phyloP scores from a whole-genome alignment of 2,113 vertebrate genomes.

The Galeopterus variegatus region DNA sequence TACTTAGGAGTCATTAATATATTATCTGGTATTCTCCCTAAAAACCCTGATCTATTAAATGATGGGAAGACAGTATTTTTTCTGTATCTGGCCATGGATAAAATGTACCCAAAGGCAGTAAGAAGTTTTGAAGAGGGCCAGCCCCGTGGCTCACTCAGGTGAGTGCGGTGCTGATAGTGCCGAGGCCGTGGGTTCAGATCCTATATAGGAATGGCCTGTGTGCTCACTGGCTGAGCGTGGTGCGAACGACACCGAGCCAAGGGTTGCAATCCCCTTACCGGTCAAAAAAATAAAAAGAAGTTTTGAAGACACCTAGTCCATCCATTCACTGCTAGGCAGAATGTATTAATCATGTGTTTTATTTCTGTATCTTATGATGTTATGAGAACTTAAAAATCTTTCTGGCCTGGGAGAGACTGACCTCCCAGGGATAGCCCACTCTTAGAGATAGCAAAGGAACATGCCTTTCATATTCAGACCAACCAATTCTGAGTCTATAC shows the following conservation, averaged over 20 bases:
- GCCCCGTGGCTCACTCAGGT: too few species aligned
- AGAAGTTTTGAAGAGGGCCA: neutral
- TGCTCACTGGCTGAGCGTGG: too few species aligned
- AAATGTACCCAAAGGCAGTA: neutral
- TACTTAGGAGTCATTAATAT: neutral
- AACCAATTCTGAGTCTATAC: neutral
- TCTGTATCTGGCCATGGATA: neutral
- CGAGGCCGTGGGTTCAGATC: too few species aligned
- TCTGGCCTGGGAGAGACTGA: neutral
- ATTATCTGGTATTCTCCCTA: neutral
- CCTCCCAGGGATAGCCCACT: neutral
- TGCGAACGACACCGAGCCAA: too few species aligned
- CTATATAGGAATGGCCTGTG: too few species aligned
- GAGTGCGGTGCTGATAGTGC: too few species aligned
- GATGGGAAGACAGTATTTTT: neutral
- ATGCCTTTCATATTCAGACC: neutral
- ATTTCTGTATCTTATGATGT: neutral
- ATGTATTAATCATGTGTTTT: neutral
- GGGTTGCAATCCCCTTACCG: too few species aligned
- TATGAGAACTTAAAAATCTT: neutral
- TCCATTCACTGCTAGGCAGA: neutral
- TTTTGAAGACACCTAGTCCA: neutral
- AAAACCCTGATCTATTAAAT: neutral
- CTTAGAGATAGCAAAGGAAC: neutral
- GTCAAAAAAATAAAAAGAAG: neutral